These are phyloP conservation scores for Euphydryas editha DNA, from an alignment of 2,888 invertebrate genomes.

Conservation along the genomic window DNA sequence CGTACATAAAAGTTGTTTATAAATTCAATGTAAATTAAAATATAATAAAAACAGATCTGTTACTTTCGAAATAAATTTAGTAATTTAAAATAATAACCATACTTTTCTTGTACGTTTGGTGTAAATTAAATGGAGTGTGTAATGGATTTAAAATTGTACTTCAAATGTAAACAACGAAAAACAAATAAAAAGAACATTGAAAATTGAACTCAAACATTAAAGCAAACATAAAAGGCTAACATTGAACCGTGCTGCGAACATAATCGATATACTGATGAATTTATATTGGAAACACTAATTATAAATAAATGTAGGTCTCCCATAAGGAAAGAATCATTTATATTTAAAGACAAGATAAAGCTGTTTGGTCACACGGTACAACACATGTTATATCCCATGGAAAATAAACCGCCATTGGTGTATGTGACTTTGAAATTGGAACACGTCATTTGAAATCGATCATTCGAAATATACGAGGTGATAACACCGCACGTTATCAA, in stretches of 20 bases:
- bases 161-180: constrained; percentile 16
- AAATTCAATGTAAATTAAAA: not conserved
- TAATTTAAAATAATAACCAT: not conserved
- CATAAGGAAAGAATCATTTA: constrained; percentile 53
- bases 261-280: constrained; percentile 54
- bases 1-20: not conserved
- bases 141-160: not conserved
- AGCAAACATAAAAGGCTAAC: constrained; percentile 49
- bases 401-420: constrained; percentile 51
- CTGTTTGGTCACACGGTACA: constrained; percentile 50
- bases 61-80: too few species aligned
- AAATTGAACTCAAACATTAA: constrained; percentile 36
- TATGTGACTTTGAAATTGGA: constrained; percentile 59
- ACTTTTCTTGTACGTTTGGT: not conserved
- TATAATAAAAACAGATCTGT: too few species aligned
- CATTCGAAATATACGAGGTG: constrained; percentile 49
- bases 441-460: constrained; percentile 75
- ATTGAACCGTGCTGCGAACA: constrained; percentile 45
- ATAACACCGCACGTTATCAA: constrained; percentile 51
- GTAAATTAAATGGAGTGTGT: not conserved
- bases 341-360: constrained; percentile 66
- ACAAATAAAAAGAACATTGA: constrained; percentile 32
- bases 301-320: constrained; percentile 31
- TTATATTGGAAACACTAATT: constrained; percentile 36
- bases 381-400: constrained; percentile 64